Base-by-base conservation (phyloP, 2,888 invertebrate species). In the Melitaea athalia region DNA sequence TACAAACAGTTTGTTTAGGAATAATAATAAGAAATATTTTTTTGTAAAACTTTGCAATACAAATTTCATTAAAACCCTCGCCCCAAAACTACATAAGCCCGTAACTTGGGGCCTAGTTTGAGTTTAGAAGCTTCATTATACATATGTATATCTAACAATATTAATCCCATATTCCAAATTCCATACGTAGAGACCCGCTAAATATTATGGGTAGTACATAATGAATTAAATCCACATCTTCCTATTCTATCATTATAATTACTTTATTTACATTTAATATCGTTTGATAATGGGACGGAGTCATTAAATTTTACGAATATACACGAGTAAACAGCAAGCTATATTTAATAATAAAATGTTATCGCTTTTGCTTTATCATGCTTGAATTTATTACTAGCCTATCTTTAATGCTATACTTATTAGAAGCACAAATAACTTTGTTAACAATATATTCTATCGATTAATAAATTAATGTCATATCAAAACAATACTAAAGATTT, bases 341-440 rank as follows among this genome's bases (percentile, higher is more conserved):
- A 59, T 60, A 62, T 70, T 68, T 68, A 63, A 68, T 65, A 68
- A 71, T 59, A 68, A 68, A 68, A 64, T 71, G 31, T 68, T 71
- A 71, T 71, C 71, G 24, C 3, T 7, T 10, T 11, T 59, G 45
- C 59, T 71, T 67, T 71, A 68, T 71, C 71, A 66, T 38, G 11
- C 64, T 55, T 17, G 31, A 55, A 67, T 65, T 71, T 68, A 71
- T 71, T 68, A 66, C 59, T 50, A 59, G 53, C 52, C 59, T 49
- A 68, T 66, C 63, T 17, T 68, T 65, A 59, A 67, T 62, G 62
- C 62, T 67, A 55, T 62, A 62, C 53, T 67, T 67, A 67, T 67
- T 62, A 67, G 55, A 49, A 33, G 53, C 38, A 65, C 11, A 65
- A 33, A 60, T 45, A n/a, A 14, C 14, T 17, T 5, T 57, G 17